These are phyloP conservation scores for Thereva nobilitata DNA, from an alignment of 2,888 invertebrate species.

Conservation along the genomic window DNA sequence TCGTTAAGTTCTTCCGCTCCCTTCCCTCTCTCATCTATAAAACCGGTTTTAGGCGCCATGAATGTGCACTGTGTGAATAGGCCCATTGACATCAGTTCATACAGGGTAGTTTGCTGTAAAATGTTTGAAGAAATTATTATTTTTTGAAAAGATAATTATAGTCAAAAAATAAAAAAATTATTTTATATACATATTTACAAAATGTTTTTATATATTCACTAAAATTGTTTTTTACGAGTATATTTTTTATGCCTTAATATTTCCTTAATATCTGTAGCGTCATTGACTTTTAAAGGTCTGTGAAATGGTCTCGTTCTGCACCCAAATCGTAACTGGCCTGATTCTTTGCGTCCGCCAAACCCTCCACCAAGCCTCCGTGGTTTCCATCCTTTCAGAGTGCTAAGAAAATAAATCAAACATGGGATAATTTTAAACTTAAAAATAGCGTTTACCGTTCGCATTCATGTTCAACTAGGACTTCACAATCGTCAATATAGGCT, in stretches of 20 bases:
- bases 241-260: slow-evolving; percentile 36
- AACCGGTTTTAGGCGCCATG: too few species aligned
- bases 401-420: slow-evolving; percentile 15
- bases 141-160: too few species aligned
- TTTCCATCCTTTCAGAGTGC: slow-evolving; percentile 73
- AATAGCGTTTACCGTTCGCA: slow-evolving; percentile 62
- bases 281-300: slow-evolving; percentile 62
- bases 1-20: too few species aligned
- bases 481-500: slow-evolving; percentile 67
- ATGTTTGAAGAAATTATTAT: too few species aligned
- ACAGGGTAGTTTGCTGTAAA: too few species aligned
- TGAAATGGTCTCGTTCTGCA: slow-evolving; percentile 77
- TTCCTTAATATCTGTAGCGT: slow-evolving; percentile 47
- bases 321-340: slow-evolving; percentile 87
- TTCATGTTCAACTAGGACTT: slow-evolving; percentile 78
- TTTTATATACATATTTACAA: too few species aligned
- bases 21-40: too few species aligned
- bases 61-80: too few species aligned
- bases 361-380: slow-evolving; percentile 86
- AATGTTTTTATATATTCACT: too few species aligned
- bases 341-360: slow-evolving; percentile 82
- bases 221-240: background rate
- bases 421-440: background rate
- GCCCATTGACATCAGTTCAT: too few species aligned
- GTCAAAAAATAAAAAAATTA: too few species aligned